Evolutionary conservation across 2,113 vertebrate species (phyloP).

Genomic region (Pogonocichla stellata): DNA sequence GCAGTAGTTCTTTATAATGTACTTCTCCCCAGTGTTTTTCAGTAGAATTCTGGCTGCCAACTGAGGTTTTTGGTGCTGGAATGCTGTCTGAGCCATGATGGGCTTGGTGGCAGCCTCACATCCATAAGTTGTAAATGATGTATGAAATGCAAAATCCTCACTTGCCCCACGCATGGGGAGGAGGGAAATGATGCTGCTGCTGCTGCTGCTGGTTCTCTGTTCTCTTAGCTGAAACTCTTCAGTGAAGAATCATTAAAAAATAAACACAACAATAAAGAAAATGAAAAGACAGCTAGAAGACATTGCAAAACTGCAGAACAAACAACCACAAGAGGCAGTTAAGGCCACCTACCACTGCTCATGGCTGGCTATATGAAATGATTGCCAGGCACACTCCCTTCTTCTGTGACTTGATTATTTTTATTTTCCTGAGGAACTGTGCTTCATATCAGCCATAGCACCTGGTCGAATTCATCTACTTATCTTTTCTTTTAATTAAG

Average conservation of each 20-base stretch:
- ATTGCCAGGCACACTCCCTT: neutral
- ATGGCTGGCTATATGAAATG: neutral
- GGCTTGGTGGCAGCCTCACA: conserved; percentile 7
- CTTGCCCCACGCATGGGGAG: rapidly evolving
- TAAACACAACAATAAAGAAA: conserved; percentile 12
- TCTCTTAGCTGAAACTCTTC: conserved; percentile 51
- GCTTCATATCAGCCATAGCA: conserved; percentile 23
- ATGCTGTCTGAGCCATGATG: neutral
- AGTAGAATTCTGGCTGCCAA: neutral
- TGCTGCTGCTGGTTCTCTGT: neutral
- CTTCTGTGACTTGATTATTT: neutral
- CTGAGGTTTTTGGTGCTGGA: neutral
- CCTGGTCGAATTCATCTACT: conserved; percentile 47
- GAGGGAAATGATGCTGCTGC: neutral
- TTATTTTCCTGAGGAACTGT: neutral
- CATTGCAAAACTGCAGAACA: conserved; percentile 48
- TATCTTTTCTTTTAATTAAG: conserved; percentile 71
- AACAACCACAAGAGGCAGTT: neutral
- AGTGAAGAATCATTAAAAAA: conserved; percentile 31
- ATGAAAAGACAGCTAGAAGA: conserved; percentile 43
- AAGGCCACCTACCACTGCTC: neutral
- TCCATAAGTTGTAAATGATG: conserved; percentile 47
- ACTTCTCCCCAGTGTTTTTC: neutral
- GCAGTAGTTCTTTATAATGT: neutral
- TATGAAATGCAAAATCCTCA: conserved; percentile 49